Percentiles rank a stretch among this genome's conserved stretches.
Conservation (phyloP, 1,140 invertebrate species). For the Diorhabda carinulata region DNA sequence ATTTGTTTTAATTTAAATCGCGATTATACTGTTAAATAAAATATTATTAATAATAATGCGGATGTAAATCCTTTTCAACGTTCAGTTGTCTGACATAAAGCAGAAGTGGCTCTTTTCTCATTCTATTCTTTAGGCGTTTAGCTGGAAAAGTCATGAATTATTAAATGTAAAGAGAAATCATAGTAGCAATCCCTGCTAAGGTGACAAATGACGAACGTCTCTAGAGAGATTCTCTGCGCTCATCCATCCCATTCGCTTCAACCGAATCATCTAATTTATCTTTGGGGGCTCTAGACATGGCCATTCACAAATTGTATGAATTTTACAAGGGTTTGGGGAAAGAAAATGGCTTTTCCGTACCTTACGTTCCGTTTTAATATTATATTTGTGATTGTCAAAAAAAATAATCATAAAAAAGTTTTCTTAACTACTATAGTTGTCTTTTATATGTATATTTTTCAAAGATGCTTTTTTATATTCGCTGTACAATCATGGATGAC, state of each 20-base stretch:
- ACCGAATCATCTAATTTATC: neutral
- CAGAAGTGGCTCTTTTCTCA: neutral
- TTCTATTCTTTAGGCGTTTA: neutral
- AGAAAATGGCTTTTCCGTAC: no score
- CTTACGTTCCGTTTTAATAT: no score
- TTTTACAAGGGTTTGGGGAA: no score
- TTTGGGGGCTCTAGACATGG: neutral
- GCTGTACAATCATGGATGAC: no score
- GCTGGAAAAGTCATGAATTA: neutral
- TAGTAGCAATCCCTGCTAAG: neutral
- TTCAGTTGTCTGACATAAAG: neutral
- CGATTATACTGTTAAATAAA: no score
- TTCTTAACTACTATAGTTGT: no score
- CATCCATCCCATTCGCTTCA: slow-evolving; percentile 2
- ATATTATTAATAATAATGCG: no score
- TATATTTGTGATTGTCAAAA: no score
- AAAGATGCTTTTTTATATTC: no score
- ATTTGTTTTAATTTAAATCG: no score
- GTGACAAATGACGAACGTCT: slow-evolving; percentile 1
- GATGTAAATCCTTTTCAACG: neutral
- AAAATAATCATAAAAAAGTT: no score
- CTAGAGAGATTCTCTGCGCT: neutral
- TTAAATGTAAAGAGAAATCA: slow-evolving; percentile 1
- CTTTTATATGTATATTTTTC: no score
- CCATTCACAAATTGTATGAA: neutral